A percentile compares a stretch with the other conserved stretches of the same genome.
Evolutionary conservation across 2,797 vertebrate species (phyloP).

Genomic region (Darevskia nairensis): DNA sequence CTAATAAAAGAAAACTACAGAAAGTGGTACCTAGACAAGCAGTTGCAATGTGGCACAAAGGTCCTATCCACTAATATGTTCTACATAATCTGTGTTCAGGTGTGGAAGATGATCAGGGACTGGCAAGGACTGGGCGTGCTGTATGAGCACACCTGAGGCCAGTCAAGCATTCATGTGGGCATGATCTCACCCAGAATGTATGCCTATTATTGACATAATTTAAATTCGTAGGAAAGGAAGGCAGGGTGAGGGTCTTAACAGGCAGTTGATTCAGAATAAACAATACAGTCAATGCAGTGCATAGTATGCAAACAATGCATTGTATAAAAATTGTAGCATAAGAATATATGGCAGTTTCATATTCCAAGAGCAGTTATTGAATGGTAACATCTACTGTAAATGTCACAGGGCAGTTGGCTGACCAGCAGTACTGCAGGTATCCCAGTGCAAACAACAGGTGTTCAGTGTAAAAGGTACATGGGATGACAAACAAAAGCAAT

Average conservation of each 20-base stretch:
- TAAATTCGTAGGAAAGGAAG: neutral
- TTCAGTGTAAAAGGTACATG: constrained; percentile 36
- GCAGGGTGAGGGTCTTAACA: neutral
- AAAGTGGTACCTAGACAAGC: neutral
- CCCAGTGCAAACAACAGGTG: constrained; percentile 55
- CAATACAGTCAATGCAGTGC: constrained; percentile 31
- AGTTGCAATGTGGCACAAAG: neutral
- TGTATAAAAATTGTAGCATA: constrained; percentile 9
- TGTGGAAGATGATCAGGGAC: neutral
- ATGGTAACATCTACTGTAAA: constrained; percentile 23
- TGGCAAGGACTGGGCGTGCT: neutral
- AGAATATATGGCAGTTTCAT: neutral
- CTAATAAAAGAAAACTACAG: neutral
- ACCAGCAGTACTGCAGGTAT: neutral
- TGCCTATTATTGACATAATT: neutral
- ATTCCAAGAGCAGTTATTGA: neutral
- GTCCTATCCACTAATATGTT: neutral
- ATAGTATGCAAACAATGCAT: neutral
- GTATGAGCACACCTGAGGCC: neutral
- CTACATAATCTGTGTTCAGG: neutral
- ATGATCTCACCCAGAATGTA: neutral
- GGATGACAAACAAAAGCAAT: constrained; percentile 43
- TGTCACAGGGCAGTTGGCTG: neutral
- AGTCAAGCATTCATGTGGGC: neutral
- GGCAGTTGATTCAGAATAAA: neutral